These are phyloP conservation scores for Watsonalla binaria DNA, from an alignment of 2,888 invertebrate genomes.

Conservation along the genomic window DNA sequence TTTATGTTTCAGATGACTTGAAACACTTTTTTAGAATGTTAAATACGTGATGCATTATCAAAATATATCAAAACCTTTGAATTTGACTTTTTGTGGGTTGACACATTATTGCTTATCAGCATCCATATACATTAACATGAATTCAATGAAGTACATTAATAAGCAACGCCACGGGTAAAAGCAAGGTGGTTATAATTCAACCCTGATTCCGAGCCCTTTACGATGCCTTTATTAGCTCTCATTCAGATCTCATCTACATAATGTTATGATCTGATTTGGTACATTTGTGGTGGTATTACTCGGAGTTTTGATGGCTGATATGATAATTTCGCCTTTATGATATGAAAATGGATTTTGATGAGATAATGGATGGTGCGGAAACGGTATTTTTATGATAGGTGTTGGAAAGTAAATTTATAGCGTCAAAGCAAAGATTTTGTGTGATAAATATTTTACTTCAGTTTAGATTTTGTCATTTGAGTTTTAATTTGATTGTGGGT, in stretches of 20 bases:
- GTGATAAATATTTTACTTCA: too few species aligned
- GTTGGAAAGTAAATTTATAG: background rate
- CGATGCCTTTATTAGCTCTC: slow-evolving; percentile 1
- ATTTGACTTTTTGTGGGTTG: too few species aligned
- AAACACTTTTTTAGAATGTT: too few species aligned
- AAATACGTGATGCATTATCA: too few species aligned
- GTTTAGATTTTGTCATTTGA: too few species aligned
- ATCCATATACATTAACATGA: too few species aligned
- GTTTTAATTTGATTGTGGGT: too few species aligned
- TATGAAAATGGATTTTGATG: background rate
- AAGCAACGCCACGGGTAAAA: background rate
- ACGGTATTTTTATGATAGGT: background rate
- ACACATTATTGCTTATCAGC: too few species aligned
- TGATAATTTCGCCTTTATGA: background rate
- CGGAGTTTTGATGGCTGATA: background rate
- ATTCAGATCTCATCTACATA: slow-evolving; percentile 2
- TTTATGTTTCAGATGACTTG: too few species aligned
- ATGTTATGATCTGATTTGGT: background rate
- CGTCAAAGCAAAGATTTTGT: too few species aligned
- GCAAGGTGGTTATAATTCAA: background rate
- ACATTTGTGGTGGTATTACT: background rate
- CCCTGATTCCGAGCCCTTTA: slow-evolving; percentile 1
- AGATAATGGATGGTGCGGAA: background rate
- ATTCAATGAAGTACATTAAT: background rate
- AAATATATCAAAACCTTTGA: too few species aligned